These are phyloP conservation scores for Dryomyza anilis DNA, from an alignment of 2,888 invertebrate species.

Conservation along the genomic window DNA sequence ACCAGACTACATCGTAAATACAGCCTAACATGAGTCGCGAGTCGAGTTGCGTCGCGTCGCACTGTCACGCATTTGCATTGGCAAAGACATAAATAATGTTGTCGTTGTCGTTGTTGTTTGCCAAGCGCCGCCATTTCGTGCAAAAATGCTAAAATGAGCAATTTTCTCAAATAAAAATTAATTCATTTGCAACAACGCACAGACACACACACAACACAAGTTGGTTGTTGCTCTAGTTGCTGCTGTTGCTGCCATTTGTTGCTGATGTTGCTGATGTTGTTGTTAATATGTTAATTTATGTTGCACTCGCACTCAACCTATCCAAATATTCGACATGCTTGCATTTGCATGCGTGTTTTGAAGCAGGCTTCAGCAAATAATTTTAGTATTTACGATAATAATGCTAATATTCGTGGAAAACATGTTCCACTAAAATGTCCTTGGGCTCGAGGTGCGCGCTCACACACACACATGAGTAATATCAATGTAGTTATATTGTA, in stretches of 20 bases:
- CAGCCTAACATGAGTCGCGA: too few relatives aligned
- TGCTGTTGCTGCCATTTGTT: neutral
- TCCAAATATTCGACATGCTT: neutral
- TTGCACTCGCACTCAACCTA: neutral
- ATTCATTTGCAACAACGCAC: constrained; percentile 1
- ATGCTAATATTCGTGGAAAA: too few relatives aligned
- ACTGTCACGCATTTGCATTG: too few relatives aligned
- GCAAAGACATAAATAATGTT: neutral
- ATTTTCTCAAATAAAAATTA: constrained; percentile 12
- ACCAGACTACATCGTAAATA: too few relatives aligned
- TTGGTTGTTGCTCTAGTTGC: neutral
- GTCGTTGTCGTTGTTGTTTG: too few relatives aligned
- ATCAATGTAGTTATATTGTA: too few relatives aligned
- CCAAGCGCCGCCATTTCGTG: neutral
- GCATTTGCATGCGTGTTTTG: neutral
- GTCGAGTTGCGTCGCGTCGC: too few relatives aligned
- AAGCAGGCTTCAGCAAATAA: too few relatives aligned
- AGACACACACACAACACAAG: neutral
- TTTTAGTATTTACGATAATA: too few relatives aligned
- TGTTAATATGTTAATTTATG: constrained; percentile 4
- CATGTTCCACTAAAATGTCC: too few relatives aligned
- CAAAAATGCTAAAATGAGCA: neutral
- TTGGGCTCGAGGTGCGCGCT: too few relatives aligned
- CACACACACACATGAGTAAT: too few relatives aligned
- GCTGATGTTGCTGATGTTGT: neutral